Conservation (phyloP, 2,888 invertebrate genomes). For the Netelia melanura region DNA sequence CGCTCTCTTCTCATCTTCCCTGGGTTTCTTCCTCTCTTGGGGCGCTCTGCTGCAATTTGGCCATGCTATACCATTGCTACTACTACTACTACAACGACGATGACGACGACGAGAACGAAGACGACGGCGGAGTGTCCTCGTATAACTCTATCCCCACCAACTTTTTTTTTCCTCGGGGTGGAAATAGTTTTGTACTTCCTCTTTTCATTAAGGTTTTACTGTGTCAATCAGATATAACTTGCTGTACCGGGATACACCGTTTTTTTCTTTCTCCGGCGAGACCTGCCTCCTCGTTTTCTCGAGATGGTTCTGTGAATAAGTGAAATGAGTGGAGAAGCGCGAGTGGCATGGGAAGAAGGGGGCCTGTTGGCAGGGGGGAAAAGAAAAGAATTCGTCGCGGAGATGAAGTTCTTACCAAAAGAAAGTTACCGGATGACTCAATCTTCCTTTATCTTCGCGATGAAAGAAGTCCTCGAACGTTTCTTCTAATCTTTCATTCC, state of each 20-base stretch:
- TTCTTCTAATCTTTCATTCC: background rate
- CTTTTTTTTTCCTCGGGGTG: conserved; percentile 42
- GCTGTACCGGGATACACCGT: conserved; percentile 41
- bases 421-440: conserved; percentile 1
- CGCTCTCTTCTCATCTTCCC: conserved; percentile 43
- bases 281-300: background rate
- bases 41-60: conserved; percentile 60
- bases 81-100: conserved; percentile 8
- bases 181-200: conserved; percentile 58
- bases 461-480: background rate
- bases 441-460: background rate
- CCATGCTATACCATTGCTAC: conserved; percentile 21
- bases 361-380: too few relatives aligned
- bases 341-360: too few relatives aligned
- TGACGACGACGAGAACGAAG: conserved; percentile 24
- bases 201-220: conserved; percentile 65
- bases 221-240: conserved; percentile 51
- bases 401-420: background rate
- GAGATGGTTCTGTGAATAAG: conserved; percentile 37
- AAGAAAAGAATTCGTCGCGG: conserved; percentile 12
- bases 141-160: conserved; percentile 44
- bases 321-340: conserved; percentile 6
- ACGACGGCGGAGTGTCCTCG: conserved; percentile 47
- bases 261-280: conserved; percentile 32
- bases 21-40: conserved; percentile 46